Evolutionary conservation across 2,888 invertebrate genomes (phyloP), one percentile per base, ranked within the genome.

Genomic region (Drosophila planitibia): DNA sequence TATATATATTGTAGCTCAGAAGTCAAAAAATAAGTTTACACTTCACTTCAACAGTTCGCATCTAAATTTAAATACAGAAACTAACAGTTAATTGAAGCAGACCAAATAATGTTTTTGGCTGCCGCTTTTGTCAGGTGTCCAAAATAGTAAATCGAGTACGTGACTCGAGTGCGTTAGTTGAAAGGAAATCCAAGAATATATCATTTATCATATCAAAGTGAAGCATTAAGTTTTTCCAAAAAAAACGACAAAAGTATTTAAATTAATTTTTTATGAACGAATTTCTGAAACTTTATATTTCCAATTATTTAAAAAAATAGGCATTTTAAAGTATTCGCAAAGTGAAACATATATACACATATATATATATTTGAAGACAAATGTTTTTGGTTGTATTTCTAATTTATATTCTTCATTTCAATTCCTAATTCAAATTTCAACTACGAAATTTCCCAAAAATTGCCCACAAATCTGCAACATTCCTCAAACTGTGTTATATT

Each of bases 71-170:
- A 47, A 22, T 22, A 3, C 12, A 5, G 1, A 22, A 44, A 44
- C 12, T 3, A 22, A 44, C 44, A 44, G 22, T 44, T 6, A 3
- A 3, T 12, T 44, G 1, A 12, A 44, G 44, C 19, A 19, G 0
- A 7, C 37, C 19, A 7, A 37, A 37, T 37, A 37, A 7, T 37
- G 16, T 0, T 19, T 16, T 16, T 37, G 16, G 37, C 16, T 39
- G 57, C 22, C 28, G 35, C 57, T 51, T 60, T 47, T 47, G 75
- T 28, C 61, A 22, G 53, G 12, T 75, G 75, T 52, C 76, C 22
- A 44, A 74, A 74, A 70, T 65, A 64, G 67, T 67, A 65, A 70
- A 49, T 51, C 28, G 33, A 28, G 35, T 9, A 70, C 60, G 63
- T 66, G 74, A 63, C 49, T 63, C 22, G 67, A 35, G 9, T 62